Evolutionary conservation across 2,888 invertebrate genomes (phyloP).

Genomic region (Harpalus rufipes): DNA sequence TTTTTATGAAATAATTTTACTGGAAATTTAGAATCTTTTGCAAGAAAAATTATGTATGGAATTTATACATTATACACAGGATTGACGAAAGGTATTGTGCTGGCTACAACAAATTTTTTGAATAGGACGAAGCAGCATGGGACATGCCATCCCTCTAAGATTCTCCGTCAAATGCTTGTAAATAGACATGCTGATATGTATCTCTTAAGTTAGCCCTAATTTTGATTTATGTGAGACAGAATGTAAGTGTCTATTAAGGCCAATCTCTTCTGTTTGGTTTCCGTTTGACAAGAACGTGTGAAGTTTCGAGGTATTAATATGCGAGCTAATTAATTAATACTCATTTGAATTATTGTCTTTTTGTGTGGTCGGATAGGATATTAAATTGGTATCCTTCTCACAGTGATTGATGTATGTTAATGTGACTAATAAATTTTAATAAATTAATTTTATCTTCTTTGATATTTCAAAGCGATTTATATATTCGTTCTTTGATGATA

Average conservation of each 20-base stretch:
- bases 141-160: background rate
- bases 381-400: slow-evolving; percentile 19
- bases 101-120: background rate
- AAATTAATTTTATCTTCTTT: slow-evolving; percentile 24
- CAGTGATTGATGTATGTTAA: slow-evolving; percentile 29
- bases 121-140: background rate
- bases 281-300: slow-evolving; percentile 46
- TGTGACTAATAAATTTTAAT: slow-evolving; percentile 27
- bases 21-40: no score
- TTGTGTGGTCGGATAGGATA: slow-evolving; percentile 27
- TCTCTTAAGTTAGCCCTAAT: slow-evolving; percentile 35
- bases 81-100: no score
- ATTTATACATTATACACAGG: no score
- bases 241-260: slow-evolving; percentile 52
- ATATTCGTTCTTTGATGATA: slow-evolving; percentile 4
- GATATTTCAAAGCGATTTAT: background rate
- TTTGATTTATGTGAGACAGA: slow-evolving; percentile 59
- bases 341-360: slow-evolving; percentile 46
- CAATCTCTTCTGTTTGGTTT: slow-evolving; percentile 44
- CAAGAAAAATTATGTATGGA: no score
- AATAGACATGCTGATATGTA: slow-evolving; percentile 48
- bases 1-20: no score
- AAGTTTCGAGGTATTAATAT: slow-evolving; percentile 24
- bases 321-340: slow-evolving; percentile 34
- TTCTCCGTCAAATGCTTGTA: slow-evolving; percentile 5